Conservation (phyloP, 2,888 invertebrate species). For the Euclidia mi region DNA sequence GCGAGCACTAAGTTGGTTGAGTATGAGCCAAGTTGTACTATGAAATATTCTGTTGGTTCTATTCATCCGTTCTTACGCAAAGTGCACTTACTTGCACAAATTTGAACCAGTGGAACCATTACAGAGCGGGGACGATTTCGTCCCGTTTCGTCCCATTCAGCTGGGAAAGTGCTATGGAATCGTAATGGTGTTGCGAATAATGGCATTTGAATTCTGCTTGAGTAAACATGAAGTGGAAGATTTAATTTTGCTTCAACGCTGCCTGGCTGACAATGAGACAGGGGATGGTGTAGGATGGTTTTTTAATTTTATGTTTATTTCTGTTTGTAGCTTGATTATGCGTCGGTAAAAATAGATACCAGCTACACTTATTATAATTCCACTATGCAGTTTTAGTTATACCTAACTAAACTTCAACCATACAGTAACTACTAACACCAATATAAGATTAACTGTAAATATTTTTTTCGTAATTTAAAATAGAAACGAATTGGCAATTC, state of each 20-base stretch:
- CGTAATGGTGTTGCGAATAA: constrained; percentile 65
- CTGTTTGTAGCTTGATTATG: background rate
- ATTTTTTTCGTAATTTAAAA: too few relatives aligned
- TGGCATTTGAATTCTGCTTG: constrained; percentile 63
- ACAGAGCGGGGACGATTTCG: constrained; percentile 65
- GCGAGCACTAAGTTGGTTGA: constrained; percentile 66
- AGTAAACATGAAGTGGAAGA: constrained; percentile 57
- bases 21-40: constrained; percentile 74
- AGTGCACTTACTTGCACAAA: constrained; percentile 77
- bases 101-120: constrained; percentile 70
- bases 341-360: background rate
- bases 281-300: constrained; percentile 26
- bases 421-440: too few relatives aligned
- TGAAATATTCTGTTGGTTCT: constrained; percentile 77
- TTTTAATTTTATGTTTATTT: constrained; percentile 21
- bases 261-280: too few relatives aligned
- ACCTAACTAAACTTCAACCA: too few relatives aligned
- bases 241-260: too few relatives aligned
- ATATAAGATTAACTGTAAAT: too few relatives aligned
- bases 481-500: too few relatives aligned
- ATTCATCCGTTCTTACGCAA: constrained; percentile 71
- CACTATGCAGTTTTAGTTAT: too few relatives aligned
- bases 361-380: too few relatives aligned
- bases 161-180: constrained; percentile 74
- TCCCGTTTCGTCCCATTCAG: constrained; percentile 65